Evolutionary conservation across 2,113 vertebrate species (phyloP).

Genomic region (Ciconia boyciana): DNA sequence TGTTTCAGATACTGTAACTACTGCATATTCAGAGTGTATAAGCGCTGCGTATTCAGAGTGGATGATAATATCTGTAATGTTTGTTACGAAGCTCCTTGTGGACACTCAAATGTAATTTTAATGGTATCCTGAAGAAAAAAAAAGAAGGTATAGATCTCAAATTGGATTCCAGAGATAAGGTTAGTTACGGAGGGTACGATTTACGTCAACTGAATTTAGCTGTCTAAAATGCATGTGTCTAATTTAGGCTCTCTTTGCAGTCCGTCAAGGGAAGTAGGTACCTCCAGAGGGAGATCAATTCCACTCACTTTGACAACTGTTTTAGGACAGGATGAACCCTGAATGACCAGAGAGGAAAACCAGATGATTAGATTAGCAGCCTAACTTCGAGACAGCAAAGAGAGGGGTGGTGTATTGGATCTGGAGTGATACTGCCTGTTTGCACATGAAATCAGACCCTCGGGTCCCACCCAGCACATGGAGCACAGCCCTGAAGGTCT

Average conservation of each 20-base stretch:
- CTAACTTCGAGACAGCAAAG: not conserved
- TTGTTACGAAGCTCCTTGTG: constrained; percentile 28
- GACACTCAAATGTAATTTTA: constrained; percentile 29
- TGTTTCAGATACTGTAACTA: constrained; percentile 29
- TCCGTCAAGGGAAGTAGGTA: not conserved
- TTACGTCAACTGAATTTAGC: not conserved
- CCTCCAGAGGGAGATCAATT: not conserved
- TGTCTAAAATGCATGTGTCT: not conserved
- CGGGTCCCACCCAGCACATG: not conserved
- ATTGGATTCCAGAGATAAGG: constrained; percentile 24
- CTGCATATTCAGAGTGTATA: not conserved
- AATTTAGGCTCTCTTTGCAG: not conserved
- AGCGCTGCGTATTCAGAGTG: not conserved
- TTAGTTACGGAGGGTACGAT: not conserved
- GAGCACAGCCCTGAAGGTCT: not conserved
- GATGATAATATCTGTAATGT: constrained; percentile 16
- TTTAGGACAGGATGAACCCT: not conserved
- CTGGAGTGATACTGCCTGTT: not conserved
- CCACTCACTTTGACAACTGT: not conserved
- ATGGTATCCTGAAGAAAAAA: not conserved
- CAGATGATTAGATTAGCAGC: not conserved
- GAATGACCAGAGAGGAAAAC: not conserved
- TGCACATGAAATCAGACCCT: not conserved
- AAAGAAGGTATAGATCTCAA: not conserved
- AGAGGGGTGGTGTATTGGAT: not conserved